Evolutionary conservation across 2,888 invertebrate species (phyloP).

Genomic region (Caenorhabditis afra): DNA sequence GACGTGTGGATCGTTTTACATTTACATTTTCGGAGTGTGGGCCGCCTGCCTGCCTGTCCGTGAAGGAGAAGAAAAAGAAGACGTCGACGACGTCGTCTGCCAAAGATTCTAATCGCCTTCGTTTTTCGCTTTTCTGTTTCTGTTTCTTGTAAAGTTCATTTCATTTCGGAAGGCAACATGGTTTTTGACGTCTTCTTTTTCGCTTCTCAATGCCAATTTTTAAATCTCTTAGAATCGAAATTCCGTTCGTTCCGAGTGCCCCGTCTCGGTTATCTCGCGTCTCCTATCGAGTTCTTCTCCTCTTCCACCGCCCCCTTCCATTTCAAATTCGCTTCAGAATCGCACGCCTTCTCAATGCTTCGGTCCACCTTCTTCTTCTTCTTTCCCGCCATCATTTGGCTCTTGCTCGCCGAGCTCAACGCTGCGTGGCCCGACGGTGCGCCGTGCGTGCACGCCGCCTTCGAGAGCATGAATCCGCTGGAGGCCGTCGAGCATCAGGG

Average conservation of each 20-base stretch:
- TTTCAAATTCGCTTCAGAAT: background rate
- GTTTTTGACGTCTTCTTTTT: background rate
- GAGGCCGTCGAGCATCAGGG: slow-evolving; percentile 80
- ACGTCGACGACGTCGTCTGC: too few species aligned
- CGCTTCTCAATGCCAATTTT: slow-evolving; percentile 23
- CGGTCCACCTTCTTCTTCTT: slow-evolving; percentile 3
- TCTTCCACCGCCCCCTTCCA: background rate
- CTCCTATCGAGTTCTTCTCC: slow-evolving; percentile 42
- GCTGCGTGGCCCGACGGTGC: slow-evolving; percentile 79
- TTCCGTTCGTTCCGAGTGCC: slow-evolving; percentile 45
- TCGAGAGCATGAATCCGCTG: slow-evolving; percentile 79
- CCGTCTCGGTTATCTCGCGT: slow-evolving; percentile 26
- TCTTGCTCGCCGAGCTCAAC: background rate
- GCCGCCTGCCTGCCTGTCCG: too few species aligned
- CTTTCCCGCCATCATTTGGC: too few species aligned
- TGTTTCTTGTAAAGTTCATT: slow-evolving; percentile 12
- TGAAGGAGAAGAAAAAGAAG: too few species aligned
- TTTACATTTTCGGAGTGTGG: slow-evolving; percentile 9
- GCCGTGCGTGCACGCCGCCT: slow-evolving; percentile 77
- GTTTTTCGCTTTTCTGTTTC: background rate
- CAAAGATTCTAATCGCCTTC: slow-evolving; percentile 11
- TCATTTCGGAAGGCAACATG: too few species aligned
- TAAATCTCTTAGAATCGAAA: too few species aligned
- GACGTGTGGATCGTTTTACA: background rate
- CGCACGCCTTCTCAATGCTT: slow-evolving; percentile 46